Conservation (phyloP, 1,140 invertebrate genomes). For the Bombus balteatus region DNA sequence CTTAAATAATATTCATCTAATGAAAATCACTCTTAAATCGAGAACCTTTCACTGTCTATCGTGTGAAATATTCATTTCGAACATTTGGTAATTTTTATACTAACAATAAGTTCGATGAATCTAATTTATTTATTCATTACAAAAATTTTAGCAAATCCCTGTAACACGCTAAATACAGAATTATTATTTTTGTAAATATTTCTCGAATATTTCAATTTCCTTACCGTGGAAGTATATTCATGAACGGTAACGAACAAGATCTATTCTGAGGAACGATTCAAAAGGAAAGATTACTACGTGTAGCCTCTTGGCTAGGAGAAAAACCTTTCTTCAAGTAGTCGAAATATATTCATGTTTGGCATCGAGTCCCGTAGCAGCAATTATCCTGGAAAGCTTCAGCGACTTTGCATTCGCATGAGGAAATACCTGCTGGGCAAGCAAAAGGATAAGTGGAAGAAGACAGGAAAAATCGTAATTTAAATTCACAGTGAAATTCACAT, state of each 20-base stretch:
- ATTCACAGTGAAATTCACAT: no score
- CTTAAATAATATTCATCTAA: not conserved
- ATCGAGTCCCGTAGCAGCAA: conserved; percentile 70
- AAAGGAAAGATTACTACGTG: conserved; percentile 61
- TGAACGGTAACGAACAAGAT: conserved; percentile 63
- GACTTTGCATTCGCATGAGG: conserved; percentile 70
- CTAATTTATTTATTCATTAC: not conserved
- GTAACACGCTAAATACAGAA: not conserved
- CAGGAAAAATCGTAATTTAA: not conserved
- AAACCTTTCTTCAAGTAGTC: conserved; percentile 62
- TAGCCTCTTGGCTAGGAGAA: conserved; percentile 33
- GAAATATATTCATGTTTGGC: conserved; percentile 64
- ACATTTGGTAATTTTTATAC: not conserved
- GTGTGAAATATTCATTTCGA: not conserved
- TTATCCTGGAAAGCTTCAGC: conserved; percentile 69
- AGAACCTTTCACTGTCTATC: not conserved
- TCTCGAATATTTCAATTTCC: not conserved
- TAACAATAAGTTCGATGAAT: not conserved
- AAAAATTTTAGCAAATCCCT: not conserved
- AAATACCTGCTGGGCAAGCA: conserved; percentile 45
- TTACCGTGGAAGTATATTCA: conserved; percentile 19
- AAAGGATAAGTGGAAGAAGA: not conserved
- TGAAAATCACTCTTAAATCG: not conserved
- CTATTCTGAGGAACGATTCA: conserved; percentile 52
- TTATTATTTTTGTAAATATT: not conserved